These are phyloP conservation scores for Datnioides undecimradiatus DNA, from an alignment of 2,113 vertebrate genomes.

Conservation along the genomic window DNA sequence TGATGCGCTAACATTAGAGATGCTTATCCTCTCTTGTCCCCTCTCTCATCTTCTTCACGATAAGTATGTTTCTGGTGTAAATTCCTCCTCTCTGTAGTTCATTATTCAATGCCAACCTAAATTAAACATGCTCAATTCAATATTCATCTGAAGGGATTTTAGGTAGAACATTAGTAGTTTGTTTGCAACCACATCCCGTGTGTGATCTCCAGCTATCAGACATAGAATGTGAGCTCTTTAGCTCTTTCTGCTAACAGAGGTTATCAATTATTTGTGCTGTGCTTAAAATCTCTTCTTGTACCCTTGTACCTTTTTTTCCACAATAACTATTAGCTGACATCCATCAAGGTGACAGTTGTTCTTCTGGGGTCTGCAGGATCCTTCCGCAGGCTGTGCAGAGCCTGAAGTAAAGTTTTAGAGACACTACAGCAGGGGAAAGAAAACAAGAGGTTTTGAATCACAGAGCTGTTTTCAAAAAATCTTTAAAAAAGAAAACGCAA, in stretches of 20 bases:
- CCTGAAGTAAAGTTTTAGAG: slow-evolving; percentile 20
- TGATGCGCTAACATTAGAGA: slow-evolving; percentile 30
- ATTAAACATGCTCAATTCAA: slow-evolving; percentile 62
- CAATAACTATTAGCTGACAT: slow-evolving; percentile 8
- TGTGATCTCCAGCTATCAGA: slow-evolving; percentile 22
- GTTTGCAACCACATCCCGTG: slow-evolving; percentile 24
- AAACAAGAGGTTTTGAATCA: slow-evolving; percentile 12
- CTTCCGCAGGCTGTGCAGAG: not conserved
- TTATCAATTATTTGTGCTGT: slow-evolving; percentile 60
- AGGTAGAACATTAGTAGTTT: slow-evolving; percentile 47
- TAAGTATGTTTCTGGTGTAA: slow-evolving; percentile 15
- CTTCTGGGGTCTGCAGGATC: slow-evolving; percentile 9
- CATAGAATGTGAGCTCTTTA: not conserved
- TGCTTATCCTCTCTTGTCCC: not conserved
- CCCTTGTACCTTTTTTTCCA: too few relatives aligned
- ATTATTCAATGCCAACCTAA: slow-evolving; percentile 48
- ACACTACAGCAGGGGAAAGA: not conserved
- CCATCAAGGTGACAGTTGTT: slow-evolving; percentile 22
- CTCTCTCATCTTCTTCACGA: not conserved
- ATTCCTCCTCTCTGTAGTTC: slow-evolving; percentile 14
- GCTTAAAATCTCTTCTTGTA: slow-evolving; percentile 38
- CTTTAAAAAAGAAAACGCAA: not conserved
- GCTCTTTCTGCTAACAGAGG: slow-evolving; percentile 19
- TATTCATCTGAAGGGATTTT: slow-evolving; percentile 55
- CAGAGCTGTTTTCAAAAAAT: not conserved